Evolutionary conservation across 1,140 invertebrate species (phyloP).

Genomic region (Calycopis cecrops): DNA sequence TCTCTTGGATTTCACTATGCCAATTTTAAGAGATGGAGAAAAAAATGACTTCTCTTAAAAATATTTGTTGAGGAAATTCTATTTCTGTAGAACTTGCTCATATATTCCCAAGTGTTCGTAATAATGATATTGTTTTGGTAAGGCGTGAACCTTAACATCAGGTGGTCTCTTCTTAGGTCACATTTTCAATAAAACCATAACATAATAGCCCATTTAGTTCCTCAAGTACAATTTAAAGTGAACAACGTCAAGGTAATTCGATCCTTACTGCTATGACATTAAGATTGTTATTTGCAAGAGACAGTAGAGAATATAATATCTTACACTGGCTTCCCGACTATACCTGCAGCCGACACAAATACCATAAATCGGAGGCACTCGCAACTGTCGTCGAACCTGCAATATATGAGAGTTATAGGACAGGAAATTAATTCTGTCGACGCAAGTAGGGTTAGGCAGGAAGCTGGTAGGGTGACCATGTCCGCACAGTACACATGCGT

Average conservation of each 20-base stretch:
- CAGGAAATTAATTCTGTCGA: constrained; percentile 72
- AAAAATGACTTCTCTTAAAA: background rate
- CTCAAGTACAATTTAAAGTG: background rate
- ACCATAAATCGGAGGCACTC: constrained; percentile 59
- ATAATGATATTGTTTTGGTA: background rate
- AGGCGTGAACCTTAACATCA: background rate
- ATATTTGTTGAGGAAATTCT: background rate
- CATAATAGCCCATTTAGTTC: background rate
- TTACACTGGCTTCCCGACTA: constrained; percentile 4
- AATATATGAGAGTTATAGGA: constrained; percentile 70
- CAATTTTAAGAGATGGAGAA: no score
- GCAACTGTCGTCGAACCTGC: constrained; percentile 61
- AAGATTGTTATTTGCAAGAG: constrained; percentile 1
- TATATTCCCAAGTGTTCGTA: background rate
- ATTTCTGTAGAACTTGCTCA: background rate
- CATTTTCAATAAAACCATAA: background rate
- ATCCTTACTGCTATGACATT: background rate
- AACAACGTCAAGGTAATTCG: background rate
- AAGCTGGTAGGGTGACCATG: constrained; percentile 30
- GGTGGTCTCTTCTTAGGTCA: background rate
- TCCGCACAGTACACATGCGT: no score
- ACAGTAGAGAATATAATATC: constrained; percentile 2
- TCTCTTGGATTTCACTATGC: no score
- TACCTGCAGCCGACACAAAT: constrained; percentile 54
- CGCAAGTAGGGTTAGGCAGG: constrained; percentile 60